phyloP scores from a whole-genome alignment of 2,113 vertebrate genomes.

The Oncorhynchus clarkii region DNA sequence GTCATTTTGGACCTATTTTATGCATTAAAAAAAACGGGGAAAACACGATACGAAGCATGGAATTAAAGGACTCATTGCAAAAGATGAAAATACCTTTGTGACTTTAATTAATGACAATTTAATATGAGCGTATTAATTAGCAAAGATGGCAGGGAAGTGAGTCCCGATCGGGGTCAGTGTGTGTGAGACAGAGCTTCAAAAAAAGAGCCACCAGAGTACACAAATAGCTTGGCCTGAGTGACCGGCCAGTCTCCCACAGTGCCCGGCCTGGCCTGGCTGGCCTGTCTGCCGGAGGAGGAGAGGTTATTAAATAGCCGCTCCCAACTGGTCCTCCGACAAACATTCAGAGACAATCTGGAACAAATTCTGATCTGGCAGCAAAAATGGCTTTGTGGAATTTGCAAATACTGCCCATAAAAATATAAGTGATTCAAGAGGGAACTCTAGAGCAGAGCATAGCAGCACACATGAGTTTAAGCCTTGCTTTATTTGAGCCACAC shows the following conservation, averaged over 20 bases:
- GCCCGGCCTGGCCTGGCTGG: too few relatives aligned
- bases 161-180: conserved; percentile 17
- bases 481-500: not conserved
- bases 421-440: conserved; percentile 21
- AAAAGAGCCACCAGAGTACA: conserved; percentile 32
- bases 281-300: too few relatives aligned
- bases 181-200: conserved; percentile 35
- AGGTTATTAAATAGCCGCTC: conserved; percentile 42
- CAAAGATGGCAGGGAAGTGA: not conserved
- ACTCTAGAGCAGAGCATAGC: not conserved
- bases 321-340: conserved; percentile 31
- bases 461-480: not conserved
- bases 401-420: conserved; percentile 39
- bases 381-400: conserved; percentile 31
- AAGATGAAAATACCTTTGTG: conserved; percentile 32
- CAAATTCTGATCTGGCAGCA: conserved; percentile 47
- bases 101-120: conserved; percentile 37
- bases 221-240: conserved; percentile 39
- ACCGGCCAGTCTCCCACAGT: conserved; percentile 41
- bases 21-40: not conserved
- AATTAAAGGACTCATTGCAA: conserved; percentile 26
- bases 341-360: conserved; percentile 49
- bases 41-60: not conserved
- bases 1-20: not conserved
- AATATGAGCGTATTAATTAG: conserved; percentile 39